Evolutionary conservation across 2,888 invertebrate species (phyloP), one percentile per base, ranked within the genome.

Genomic region (Drosophila seclusa): DNA sequence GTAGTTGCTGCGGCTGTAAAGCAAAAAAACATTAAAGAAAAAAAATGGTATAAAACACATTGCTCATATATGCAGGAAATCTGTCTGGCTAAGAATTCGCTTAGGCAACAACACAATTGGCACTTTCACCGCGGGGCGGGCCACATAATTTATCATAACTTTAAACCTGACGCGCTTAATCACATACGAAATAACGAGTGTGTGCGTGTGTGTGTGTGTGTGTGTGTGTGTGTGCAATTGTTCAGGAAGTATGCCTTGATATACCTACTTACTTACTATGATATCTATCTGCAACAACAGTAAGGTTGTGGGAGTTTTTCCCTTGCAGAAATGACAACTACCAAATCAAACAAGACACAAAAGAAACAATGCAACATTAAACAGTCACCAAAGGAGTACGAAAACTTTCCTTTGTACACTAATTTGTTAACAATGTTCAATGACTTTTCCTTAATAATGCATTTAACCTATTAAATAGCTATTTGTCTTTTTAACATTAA

Each of bases 121-220:
- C 82, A 84, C 87, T 87, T 87, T 87, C 87, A 73, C 90, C 83
- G 55, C n/a, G 58, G 45, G 68, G 54, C 72, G 63, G 42, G 48
- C 49, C 72, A 74, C 90, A 87, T 87, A 87, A 90, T 78, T 88
- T 83, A 90, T 88, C 83, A 87, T 83, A 90, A 83, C 73, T 81
- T 83, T 73, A 68, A 65, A 45, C 74, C 68, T 64, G 64, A 68
- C 82, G 79, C 82, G 65, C 63, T 29, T 55, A 75, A 72, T 79
- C 86, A 60, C 48, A 42, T 45, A 48, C 49, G 48, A 27, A 34
- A 67, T 54, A 63, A 40, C 61, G 18, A n/a, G 29, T 27, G 50
- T 55, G 52, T 36, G 34, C 55, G 60, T 32, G 31, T 52, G 21
- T 53, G 53, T 34, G 40, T n/a, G 8, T 57, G 54, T 32, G 31